These are phyloP conservation scores for Ictalurus furcatus DNA, from an alignment of 2,113 vertebrate genomes.

Conservation along the genomic window DNA sequence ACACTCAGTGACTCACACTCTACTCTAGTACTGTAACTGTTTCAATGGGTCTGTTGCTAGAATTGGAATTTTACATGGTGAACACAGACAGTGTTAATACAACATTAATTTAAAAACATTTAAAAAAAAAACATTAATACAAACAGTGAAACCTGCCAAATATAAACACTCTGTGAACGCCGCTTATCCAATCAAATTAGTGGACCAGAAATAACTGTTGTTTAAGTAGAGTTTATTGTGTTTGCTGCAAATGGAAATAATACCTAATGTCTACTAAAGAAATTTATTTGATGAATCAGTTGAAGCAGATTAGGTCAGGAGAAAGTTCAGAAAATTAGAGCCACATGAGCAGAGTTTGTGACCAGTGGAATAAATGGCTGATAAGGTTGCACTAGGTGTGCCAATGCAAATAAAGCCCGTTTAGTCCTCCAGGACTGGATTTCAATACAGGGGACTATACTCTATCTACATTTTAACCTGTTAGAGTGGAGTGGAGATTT, in stretches of 20 bases:
- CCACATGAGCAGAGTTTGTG: background rate
- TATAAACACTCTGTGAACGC: background rate
- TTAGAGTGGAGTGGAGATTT: background rate
- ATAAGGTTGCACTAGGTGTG: background rate
- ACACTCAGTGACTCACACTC: too few species aligned
- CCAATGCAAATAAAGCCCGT: background rate
- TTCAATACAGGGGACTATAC: background rate
- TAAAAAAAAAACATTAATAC: background rate
- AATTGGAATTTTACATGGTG: background rate
- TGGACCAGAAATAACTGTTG: background rate
- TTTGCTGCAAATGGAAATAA: background rate
- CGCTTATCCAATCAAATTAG: background rate
- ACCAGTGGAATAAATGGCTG: background rate
- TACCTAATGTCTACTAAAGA: background rate
- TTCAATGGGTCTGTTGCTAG: background rate
- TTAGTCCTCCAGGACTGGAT: background rate
- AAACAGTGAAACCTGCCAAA: background rate
- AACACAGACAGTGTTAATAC: background rate
- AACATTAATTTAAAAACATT: too few species aligned
- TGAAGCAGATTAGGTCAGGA: background rate
- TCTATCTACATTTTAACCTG: background rate
- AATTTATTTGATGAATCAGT: background rate
- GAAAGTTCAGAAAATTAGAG: background rate
- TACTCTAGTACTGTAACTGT: background rate
- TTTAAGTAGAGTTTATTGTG: background rate